phyloP scores from a whole-genome alignment of 2,888 invertebrate genomes.

The Nomada flava region DNA sequence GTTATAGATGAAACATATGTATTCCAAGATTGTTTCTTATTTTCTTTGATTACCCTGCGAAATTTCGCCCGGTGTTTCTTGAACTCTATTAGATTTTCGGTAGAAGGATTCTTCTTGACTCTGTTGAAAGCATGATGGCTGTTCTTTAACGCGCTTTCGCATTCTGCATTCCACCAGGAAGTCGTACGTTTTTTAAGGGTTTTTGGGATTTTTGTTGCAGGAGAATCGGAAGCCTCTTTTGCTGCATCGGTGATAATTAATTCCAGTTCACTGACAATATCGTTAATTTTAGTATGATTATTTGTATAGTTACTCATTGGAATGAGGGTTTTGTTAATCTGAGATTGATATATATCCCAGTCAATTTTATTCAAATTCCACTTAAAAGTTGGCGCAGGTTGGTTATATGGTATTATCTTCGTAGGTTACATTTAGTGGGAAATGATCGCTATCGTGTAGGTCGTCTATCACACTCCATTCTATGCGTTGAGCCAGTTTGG shows the following conservation, averaged over 20 bases:
- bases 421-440: too few species aligned
- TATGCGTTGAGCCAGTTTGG: too few species aligned
- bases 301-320: too few species aligned
- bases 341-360: neutral
- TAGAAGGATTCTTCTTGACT: neutral
- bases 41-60: conserved; percentile 10
- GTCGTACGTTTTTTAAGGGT: neutral
- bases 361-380: too few species aligned
- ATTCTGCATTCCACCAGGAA: neutral
- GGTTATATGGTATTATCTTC: too few species aligned
- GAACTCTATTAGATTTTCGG: neutral
- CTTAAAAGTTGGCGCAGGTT: too few species aligned
- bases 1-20: neutral
- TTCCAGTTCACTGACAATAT: neutral
- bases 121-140: neutral
- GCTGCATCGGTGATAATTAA: neutral
- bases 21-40: neutral
- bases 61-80: neutral
- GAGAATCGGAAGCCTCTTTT: neutral
- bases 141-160: neutral
- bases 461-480: too few species aligned
- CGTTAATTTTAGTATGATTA: too few species aligned
- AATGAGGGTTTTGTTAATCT: neutral
- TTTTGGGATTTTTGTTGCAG: neutral
- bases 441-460: too few species aligned